Conservation (phyloP, 2,797 vertebrate genomes). For the Sebastiscus albofasciatus region DNA sequence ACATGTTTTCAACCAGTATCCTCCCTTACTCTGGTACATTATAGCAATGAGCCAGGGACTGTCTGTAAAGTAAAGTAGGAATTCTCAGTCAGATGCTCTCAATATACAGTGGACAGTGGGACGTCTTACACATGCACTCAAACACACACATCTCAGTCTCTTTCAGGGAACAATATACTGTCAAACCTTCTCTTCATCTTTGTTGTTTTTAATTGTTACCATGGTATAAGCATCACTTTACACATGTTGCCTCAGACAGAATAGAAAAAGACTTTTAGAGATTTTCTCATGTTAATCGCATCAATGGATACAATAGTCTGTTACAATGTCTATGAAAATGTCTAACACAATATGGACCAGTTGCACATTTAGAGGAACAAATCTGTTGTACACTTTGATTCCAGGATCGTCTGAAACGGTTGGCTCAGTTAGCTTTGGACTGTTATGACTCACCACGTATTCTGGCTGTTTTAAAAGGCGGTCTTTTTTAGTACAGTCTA, state of each 20-base stretch:
- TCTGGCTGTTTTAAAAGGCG: constrained; percentile 36
- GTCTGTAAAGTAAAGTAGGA: constrained; percentile 40
- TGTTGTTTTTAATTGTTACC: constrained; percentile 70
- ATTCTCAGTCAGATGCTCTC: constrained; percentile 47
- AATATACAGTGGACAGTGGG: constrained; percentile 26
- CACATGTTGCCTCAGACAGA: constrained; percentile 33
- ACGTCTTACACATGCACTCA: constrained; percentile 25
- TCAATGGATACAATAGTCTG: constrained; percentile 25
- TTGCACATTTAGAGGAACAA: constrained; percentile 27
- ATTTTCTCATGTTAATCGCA: constrained; percentile 28
- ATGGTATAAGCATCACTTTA: constrained; percentile 45
- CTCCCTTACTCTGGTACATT: constrained; percentile 40
- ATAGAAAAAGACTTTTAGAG: constrained; percentile 20
- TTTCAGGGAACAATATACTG: constrained; percentile 70
- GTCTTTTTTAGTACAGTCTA: constrained; percentile 30
- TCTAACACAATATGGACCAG: constrained; percentile 31
- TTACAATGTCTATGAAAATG: constrained; percentile 31
- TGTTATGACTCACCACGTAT: constrained; percentile 19
- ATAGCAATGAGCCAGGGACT: constrained; percentile 13
- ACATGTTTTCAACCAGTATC: constrained; percentile 36
- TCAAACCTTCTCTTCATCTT: constrained; percentile 60
- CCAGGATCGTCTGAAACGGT: constrained; percentile 34
- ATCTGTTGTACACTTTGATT: constrained; percentile 22
- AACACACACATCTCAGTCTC: constrained; percentile 50
- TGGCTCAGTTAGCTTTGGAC: constrained; percentile 27